Percentiles rank a stretch among this genome's conserved stretches.
These are phyloP conservation scores for Pentamera pediparva DNA, from an alignment of 53 echinoderm and acorn worm species.

Conservation along the genomic window DNA sequence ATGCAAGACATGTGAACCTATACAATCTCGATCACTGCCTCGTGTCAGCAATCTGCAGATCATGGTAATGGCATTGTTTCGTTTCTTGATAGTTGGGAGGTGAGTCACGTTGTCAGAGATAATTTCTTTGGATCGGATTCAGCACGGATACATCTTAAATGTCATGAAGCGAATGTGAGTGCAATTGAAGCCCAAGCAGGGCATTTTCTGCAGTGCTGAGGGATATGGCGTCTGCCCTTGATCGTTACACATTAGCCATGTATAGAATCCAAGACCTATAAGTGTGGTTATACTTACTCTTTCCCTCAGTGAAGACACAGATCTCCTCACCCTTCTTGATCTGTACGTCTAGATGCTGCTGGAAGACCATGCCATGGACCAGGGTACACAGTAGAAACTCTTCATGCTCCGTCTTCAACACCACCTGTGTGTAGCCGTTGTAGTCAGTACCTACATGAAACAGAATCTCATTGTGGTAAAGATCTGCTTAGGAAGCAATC, in stretches of 20 bases:
- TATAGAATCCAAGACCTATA: neutral
- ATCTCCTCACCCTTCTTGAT: conserved; percentile 23
- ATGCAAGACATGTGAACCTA: too few species aligned
- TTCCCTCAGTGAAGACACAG: conserved; percentile 10
- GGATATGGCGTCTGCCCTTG: neutral
- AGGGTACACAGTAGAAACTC: conserved; percentile 28
- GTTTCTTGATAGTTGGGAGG: too few species aligned
- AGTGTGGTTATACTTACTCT: neutral
- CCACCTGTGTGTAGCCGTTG: conserved; percentile 27
- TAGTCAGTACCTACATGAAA: conserved; percentile 16
- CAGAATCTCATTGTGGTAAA: neutral
- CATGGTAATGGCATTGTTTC: too few species aligned
- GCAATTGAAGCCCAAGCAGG: neutral
- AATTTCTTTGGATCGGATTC: too few species aligned
- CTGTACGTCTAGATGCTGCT: conserved; percentile 26
- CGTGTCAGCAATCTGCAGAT: too few species aligned
- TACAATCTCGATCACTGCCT: too few species aligned
- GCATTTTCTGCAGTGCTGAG: neutral
- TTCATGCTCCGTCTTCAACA: conserved; percentile 2
- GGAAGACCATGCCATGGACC: conserved; percentile 29
- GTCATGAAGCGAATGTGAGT: neutral
- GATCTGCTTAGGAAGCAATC: too few species aligned
- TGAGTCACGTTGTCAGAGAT: too few species aligned
- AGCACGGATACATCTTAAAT: too few species aligned
- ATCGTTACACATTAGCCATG: too few species aligned